These are phyloP conservation scores for Hydrozoanthus tunicans DNA, from an alignment of 64 coral and sea anemone genomes.

Conservation along the genomic window DNA sequence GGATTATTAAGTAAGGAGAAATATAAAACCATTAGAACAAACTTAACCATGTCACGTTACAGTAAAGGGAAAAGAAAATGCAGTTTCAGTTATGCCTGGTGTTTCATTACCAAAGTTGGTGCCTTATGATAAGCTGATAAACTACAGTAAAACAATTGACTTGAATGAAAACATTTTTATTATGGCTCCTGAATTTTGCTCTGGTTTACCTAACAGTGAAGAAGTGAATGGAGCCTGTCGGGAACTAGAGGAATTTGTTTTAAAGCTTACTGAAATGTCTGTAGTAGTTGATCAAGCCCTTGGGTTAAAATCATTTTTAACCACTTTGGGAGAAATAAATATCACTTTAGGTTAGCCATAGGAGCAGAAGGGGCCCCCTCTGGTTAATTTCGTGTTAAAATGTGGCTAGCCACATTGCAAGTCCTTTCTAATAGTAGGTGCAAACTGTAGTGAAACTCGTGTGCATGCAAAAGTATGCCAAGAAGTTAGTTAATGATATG, in stretches of 20 bases:
- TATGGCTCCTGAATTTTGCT: constrained; percentile 25
- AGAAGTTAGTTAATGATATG: constrained; percentile 30
- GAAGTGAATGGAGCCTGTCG: constrained; percentile 26
- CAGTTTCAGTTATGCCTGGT: background rate
- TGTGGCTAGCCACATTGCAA: constrained; percentile 55
- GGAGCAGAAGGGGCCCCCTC: too few species aligned
- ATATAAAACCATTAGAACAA: background rate
- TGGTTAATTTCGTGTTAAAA: constrained; percentile 57
- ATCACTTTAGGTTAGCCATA: background rate
- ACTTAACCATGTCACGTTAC: background rate
- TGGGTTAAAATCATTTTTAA: constrained; percentile 27
- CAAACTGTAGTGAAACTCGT: background rate
- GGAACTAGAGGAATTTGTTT: constrained; percentile 16
- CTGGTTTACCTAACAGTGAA: background rate
- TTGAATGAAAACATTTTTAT: background rate
- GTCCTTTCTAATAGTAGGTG: constrained; percentile 53
- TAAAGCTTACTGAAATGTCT: constrained; percentile 31
- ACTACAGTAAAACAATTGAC: constrained; percentile 2
- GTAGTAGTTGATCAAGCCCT: constrained; percentile 16
- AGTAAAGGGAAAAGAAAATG: background rate
- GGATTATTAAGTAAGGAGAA: constrained; percentile 26
- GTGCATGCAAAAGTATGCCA: too few species aligned
- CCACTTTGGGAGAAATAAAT: constrained; percentile 6
- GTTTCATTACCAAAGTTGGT: background rate
- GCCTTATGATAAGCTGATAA: constrained; percentile 14